Evolutionary conservation across 2,888 invertebrate genomes (phyloP), one percentile per base, ranked within the genome.

Genomic region (Julus scandinavius): DNA sequence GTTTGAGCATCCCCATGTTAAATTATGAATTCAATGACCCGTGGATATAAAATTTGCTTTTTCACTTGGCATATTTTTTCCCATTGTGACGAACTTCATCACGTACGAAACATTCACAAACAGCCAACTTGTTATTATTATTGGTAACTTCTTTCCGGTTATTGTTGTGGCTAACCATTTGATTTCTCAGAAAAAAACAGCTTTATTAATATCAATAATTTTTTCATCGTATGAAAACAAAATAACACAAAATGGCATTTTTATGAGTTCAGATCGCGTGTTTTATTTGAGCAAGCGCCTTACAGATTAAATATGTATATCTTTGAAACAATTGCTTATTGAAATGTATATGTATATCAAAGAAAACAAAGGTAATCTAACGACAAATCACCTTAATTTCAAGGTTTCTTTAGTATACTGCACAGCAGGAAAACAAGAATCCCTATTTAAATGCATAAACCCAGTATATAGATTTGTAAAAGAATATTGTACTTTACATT

Each of bases 81-180:
- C 72, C 72, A 72, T 72, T 72, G 72, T 72, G 72, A 63, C 17
- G 63, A 6, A 63, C 63, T 63, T 63, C 54, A 20, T 20, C 20
- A 29, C 72, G 29, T 72, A 72, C 72, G 11, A n/a, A 50, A 29
- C n/a, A 72, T 72, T 72, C 29, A 1, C 2, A 72, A 72, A 72
- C 72, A 72, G 29, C n/a, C 72, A 72, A 72, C 29, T 72, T 72
- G 72, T 29, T 72, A 72, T 72, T 72, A 72, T 72, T 72, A 72
- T 50, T 86, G 86, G 50, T 38, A 86, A 54, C 86, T 3, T 49
- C 54, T 86, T 86, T 86, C 86, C 86, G 86, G 86, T 86, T 86
- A 86, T 86, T 86, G 86, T 86, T 86, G 86, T 86, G 54, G 86
- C 20, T 86, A 54, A 50, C 54, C 49, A 86, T 86, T 86, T 50